A percentile compares a stretch with the other conserved stretches of the same genome.
These are phyloP conservation scores for Callocephalon fimbriatum DNA, from an alignment of 2,113 vertebrate genomes.

Conservation along the genomic window DNA sequence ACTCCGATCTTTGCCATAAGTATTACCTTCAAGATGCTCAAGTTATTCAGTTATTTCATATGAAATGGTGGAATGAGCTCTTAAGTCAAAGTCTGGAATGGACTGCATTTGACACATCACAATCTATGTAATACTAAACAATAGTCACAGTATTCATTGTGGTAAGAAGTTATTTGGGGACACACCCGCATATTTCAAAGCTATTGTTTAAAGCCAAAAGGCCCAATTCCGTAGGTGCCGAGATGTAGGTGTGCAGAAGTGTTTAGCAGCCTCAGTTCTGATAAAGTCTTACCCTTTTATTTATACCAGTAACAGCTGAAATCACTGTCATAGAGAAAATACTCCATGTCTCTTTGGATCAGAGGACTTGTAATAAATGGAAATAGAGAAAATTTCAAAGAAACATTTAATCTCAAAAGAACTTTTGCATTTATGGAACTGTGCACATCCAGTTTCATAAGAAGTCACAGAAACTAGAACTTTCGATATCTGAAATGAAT, in stretches of 20 bases:
- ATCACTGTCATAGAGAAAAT: background rate
- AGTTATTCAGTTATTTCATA: background rate
- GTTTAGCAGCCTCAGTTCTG: background rate
- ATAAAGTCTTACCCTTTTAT: background rate
- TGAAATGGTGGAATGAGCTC: background rate
- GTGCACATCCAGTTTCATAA: background rate
- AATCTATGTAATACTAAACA: background rate
- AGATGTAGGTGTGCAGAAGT: background rate
- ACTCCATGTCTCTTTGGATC: background rate
- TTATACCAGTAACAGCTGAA: background rate
- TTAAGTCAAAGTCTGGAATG: background rate
- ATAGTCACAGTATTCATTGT: background rate
- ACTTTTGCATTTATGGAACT: background rate
- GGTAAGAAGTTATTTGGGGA: background rate
- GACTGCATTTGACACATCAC: background rate
- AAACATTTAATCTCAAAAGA: background rate
- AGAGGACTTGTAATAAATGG: background rate
- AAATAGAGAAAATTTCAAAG: background rate
- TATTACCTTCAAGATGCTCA: background rate
- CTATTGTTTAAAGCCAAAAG: background rate
- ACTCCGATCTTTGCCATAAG: background rate
- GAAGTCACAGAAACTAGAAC: background rate
- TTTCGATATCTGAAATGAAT: background rate
- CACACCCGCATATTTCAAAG: background rate
- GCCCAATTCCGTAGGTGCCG: background rate